These are phyloP conservation scores for Philantomba maxwellii DNA, from an alignment of 2,113 vertebrate genomes.

Conservation along the genomic window DNA sequence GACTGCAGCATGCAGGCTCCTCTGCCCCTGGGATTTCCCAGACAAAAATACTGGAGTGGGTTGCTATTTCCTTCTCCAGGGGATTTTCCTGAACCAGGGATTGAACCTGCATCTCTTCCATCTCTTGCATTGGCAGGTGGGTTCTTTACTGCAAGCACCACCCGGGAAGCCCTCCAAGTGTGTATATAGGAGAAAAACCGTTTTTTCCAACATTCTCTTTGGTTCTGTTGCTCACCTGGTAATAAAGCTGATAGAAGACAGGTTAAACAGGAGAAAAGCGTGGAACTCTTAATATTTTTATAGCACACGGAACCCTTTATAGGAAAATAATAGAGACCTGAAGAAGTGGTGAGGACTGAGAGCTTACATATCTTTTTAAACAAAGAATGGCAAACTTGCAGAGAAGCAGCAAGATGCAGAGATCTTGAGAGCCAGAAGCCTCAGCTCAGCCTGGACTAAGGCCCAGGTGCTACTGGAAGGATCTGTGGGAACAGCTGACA, in stretches of 20 bases:
- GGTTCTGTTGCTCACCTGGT: neutral
- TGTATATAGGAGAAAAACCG: neutral
- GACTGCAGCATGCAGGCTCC: neutral
- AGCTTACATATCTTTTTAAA: neutral
- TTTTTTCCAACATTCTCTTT: neutral
- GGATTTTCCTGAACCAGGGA: neutral
- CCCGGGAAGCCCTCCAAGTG: neutral
- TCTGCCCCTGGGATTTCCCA: neutral
- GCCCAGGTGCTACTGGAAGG: neutral
- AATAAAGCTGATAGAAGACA: neutral
- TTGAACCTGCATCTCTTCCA: neutral
- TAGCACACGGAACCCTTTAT: neutral
- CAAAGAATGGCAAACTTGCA: neutral
- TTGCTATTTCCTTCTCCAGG: neutral
- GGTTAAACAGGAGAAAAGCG: neutral
- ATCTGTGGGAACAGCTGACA: neutral
- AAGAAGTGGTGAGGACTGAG: neutral
- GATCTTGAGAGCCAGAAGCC: neutral
- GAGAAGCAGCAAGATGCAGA: neutral
- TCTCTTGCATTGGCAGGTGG: neutral
- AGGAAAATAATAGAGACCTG: neutral
- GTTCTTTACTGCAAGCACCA: neutral
- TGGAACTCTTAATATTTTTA: neutral
- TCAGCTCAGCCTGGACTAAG: neutral
- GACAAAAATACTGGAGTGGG: neutral